Evolutionary conservation across 1,140 invertebrate genomes (phyloP).

Genomic region (Philotrypesis tridentata): DNA sequence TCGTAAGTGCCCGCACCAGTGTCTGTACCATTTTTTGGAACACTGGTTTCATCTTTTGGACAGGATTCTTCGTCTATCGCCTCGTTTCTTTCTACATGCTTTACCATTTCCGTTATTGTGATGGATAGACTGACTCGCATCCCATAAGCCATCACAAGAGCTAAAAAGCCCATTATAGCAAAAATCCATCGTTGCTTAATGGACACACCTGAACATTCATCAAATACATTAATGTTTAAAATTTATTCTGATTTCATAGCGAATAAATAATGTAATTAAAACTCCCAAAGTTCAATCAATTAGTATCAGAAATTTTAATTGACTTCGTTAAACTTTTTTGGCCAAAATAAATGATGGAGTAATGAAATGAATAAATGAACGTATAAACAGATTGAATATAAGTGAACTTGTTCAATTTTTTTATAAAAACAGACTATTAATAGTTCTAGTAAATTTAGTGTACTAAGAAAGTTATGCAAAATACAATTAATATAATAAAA

Average conservation of each 20-base stretch:
- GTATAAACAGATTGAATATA: background rate
- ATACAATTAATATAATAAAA: background rate
- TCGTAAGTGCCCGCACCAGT: conserved; percentile 19
- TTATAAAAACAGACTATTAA: no score
- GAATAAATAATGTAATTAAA: background rate
- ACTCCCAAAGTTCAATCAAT: background rate
- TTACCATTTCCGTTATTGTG: conserved; percentile 92
- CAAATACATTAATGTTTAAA: background rate
- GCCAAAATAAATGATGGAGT: background rate
- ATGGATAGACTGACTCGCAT: conserved; percentile 92
- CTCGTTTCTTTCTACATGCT: conserved; percentile 54
- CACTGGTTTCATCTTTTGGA: background rate
- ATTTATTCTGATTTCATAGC: no score
- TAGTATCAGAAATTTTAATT: background rate
- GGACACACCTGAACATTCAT: conserved; percentile 73
- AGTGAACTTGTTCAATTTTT: no score
- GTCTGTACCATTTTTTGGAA: background rate
- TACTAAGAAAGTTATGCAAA: no score
- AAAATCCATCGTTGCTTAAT: conserved; percentile 85
- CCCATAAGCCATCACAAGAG: conserved; percentile 89
- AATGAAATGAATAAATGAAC: background rate
- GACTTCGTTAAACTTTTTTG: background rate
- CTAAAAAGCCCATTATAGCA: conserved; percentile 89
- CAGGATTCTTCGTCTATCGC: conserved; percentile 20
- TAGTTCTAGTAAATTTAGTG: no score